These are phyloP conservation scores for Kryptolebias ocellatus DNA, from an alignment of 2,797 vertebrate genomes.

Conservation along the genomic window DNA sequence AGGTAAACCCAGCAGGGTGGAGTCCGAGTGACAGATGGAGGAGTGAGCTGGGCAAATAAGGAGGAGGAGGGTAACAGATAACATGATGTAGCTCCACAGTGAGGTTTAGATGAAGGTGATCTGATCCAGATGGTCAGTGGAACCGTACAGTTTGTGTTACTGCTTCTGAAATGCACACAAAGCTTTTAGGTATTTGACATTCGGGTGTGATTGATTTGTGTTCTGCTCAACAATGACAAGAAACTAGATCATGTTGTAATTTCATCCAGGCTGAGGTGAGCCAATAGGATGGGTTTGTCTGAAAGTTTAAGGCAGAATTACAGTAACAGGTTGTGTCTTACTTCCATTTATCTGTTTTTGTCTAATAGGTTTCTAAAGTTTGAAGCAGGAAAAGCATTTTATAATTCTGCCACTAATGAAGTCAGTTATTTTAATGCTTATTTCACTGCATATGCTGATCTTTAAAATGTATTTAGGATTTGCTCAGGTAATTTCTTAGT, in stretches of 20 bases:
- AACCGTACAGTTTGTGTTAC: neutral
- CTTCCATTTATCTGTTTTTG: neutral
- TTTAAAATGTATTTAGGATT: no score
- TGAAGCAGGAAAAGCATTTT: no score
- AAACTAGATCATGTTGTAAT: conserved; percentile 34
- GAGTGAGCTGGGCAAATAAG: conserved; percentile 26
- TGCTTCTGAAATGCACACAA: conserved; percentile 12
- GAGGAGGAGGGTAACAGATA: conserved; percentile 31
- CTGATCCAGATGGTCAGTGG: conserved; percentile 38
- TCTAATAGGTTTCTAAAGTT: no score
- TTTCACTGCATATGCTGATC: no score
- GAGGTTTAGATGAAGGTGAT: conserved; percentile 50
- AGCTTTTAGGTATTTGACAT: conserved; percentile 18
- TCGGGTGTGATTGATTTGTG: conserved; percentile 29
- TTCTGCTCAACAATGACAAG: conserved; percentile 32
- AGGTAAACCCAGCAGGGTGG: conserved; percentile 33
- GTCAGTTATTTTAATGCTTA: no score
- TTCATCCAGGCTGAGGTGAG: conserved; percentile 28
- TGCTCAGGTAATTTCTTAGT: no score
- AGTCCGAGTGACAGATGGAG: conserved; percentile 57
- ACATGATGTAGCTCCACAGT: conserved; percentile 21
- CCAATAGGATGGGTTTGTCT: conserved; percentile 29
- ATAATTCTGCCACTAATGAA: no score
- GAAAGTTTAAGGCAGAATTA: no score
- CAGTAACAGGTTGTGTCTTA: conserved; percentile 6